Evolutionary conservation across 1,140 invertebrate species (phyloP).

Genomic region (Drosophila ogumai): DNA sequence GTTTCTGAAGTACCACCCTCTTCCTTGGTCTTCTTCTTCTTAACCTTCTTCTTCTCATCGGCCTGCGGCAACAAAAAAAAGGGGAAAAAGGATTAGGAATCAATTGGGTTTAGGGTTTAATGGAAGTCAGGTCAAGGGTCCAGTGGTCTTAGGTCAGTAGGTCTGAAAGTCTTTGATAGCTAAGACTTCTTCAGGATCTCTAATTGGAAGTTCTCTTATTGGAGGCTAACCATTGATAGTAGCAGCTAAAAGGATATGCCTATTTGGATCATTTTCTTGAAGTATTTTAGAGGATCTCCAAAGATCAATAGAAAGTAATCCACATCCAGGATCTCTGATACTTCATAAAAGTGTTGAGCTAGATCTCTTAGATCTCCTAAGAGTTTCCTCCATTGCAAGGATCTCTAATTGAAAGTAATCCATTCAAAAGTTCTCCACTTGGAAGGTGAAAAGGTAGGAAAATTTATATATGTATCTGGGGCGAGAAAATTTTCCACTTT

Average conservation of each 20-base stretch:
- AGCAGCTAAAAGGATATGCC: background rate
- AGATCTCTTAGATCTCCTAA: too few species aligned
- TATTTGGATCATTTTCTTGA: background rate
- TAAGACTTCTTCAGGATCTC: background rate
- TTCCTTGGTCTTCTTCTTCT: slow-evolving; percentile 92
- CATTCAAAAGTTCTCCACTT: slow-evolving; percentile 1
- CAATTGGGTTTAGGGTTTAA: background rate
- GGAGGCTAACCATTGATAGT: background rate
- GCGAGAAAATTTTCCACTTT: slow-evolving; percentile 41
- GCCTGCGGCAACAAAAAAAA: slow-evolving; percentile 85
- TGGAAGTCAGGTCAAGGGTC: background rate
- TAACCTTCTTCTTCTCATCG: slow-evolving; percentile 93
- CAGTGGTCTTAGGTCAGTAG: background rate
- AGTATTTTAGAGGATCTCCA: background rate
- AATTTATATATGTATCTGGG: slow-evolving; percentile 33
- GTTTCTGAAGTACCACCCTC: slow-evolving; percentile 88
- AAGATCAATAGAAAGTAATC: background rate
- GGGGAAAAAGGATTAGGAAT: slow-evolving; percentile 9
- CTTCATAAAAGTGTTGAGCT: too few species aligned
- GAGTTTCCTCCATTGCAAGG: background rate
- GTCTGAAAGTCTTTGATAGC: background rate
- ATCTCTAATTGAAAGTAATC: background rate
- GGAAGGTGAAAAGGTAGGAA: slow-evolving; percentile 5
- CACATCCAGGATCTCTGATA: background rate
- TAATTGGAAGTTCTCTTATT: background rate